Evolutionary conservation across 2,888 invertebrate species (phyloP).

Genomic region (Prosopocoilus inquinatus): DNA sequence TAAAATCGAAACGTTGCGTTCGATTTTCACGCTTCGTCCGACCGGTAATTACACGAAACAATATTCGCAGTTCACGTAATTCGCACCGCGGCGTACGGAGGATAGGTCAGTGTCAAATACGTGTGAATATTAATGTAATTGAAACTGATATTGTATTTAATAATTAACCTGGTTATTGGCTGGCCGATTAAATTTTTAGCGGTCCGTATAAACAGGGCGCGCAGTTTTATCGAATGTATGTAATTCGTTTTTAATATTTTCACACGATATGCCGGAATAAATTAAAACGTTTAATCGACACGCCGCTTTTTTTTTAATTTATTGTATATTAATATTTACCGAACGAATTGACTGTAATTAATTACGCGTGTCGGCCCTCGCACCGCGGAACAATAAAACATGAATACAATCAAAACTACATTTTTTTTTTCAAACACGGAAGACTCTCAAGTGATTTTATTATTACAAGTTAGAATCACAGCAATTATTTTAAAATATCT

Average conservation of each 20-base stretch:
- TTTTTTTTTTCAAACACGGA: no score
- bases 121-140: conserved; percentile 48
- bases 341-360: conserved; percentile 2
- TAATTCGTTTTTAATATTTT: conserved; percentile 22
- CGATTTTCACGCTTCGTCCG: no score
- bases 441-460: no score
- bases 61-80: conserved; percentile 7
- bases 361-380: background rate
- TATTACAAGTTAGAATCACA: no score
- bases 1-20: no score
- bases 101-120: conserved; percentile 47
- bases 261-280: conserved; percentile 14
- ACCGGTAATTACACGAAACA: background rate
- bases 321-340: conserved; percentile 9
- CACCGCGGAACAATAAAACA: background rate
- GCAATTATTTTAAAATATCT: no score
- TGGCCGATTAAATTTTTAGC: conserved; percentile 37
- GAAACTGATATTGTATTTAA: conserved; percentile 46
- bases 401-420: no score
- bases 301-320: conserved; percentile 10
- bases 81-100: conserved; percentile 8
- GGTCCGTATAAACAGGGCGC: conserved; percentile 19
- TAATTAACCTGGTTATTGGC: conserved; percentile 42
- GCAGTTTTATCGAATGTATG: conserved; percentile 11
- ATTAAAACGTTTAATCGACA: conserved; percentile 19